Base-by-base conservation (phyloP, 2,113 vertebrate genomes). In the Tringa solitaria region DNA sequence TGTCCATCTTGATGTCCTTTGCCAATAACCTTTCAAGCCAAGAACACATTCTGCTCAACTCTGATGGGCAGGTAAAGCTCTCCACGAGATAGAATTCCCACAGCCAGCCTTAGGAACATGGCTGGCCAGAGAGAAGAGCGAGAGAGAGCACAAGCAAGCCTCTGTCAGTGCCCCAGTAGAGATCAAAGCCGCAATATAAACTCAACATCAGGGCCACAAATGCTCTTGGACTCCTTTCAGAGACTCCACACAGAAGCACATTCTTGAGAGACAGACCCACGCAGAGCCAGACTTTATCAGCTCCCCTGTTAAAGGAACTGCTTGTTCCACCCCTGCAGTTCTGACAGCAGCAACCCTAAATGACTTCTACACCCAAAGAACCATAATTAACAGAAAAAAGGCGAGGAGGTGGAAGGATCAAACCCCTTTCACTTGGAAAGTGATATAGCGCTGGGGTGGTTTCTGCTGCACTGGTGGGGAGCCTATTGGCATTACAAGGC, bases 171-270 rank as follows among this genome's bases (percentile, higher is more conserved):
- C 37, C 46, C 26, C 72, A 45, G 59, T 1, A 57, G 79, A 83
- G 75, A 86, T 88, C 94, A 96, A 86, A 95, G 90, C 70, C 68
- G 74, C 43, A 60, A 28, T 27, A 85, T 23, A 51, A 82, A 39
- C 39, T 83, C 79, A n/a, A 27, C 81, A 64, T 61, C 54, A 65
- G 79, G 63, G 72, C 76, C 0, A 0, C 12, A 48, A 83, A 67
- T 32, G 50, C 48, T 83, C 43, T 86, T 93, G 90, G 95, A 90
- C 54, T 83, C 39, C 41, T 80, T 88, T 90, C 92, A 85, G 51
- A 84, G 43, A 15, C 70, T 86, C 16, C 57, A 80, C 88, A 83
- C 74, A 93, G 81, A 93, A 93, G 70, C 75, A 87, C 48, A 86
- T 73, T 82, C 75, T 50, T 85, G 54, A 2, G 1, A 63, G 43